Conservation (phyloP, 2,113 vertebrate genomes). For the Spizaetus ornatus region DNA sequence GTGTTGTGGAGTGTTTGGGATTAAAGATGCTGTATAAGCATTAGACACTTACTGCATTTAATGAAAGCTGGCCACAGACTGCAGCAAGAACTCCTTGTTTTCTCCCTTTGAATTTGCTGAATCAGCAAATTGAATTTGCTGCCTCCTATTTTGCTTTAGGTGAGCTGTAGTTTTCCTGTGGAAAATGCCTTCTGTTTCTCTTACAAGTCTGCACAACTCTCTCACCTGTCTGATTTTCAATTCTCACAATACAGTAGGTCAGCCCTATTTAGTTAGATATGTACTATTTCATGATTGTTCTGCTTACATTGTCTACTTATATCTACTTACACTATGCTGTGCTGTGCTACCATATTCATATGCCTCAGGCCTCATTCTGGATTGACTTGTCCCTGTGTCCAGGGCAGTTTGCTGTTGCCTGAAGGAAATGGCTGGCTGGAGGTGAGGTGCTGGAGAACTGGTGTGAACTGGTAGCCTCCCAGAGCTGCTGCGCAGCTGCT, state of each 20-base stretch:
- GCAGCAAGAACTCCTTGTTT: neutral
- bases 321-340: no score
- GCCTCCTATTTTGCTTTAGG: neutral
- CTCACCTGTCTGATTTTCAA: neutral
- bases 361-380: neutral
- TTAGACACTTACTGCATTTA: neutral
- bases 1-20: neutral
- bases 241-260: neutral
- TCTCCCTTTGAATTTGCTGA: neutral
- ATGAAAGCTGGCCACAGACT: neutral
- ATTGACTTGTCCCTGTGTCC: neutral
- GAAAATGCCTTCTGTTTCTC: neutral
- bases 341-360: accelerated
- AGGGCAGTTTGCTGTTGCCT: neutral
- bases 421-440: neutral
- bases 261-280: neutral
- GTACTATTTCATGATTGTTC: neutral
- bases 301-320: neutral
- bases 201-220: neutral
- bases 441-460: neutral
- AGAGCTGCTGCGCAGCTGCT: neutral
- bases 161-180: neutral
- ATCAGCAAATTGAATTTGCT: neutral
- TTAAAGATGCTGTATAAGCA: neutral
- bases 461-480: neutral